Evolutionary conservation across 2,113 vertebrate species (phyloP).

Genomic region (Pollachius pollachius): DNA sequence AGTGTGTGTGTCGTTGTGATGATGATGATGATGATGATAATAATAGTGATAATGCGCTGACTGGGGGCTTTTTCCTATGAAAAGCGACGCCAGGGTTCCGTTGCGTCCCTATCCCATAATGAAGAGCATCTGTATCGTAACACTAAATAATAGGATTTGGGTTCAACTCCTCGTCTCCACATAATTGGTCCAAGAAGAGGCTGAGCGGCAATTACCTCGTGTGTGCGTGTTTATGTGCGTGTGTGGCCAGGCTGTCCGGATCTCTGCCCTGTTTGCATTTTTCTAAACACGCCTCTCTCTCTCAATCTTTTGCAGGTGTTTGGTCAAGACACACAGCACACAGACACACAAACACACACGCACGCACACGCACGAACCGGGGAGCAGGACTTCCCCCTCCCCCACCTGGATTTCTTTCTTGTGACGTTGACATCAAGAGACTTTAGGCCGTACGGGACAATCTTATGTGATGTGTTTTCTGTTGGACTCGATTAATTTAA

Average conservation of each 20-base stretch:
- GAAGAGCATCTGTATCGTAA: slow-evolving; percentile 68
- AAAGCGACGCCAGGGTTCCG: slow-evolving; percentile 51
- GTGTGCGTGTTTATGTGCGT: neutral
- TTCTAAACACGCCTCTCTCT: slow-evolving; percentile 90
- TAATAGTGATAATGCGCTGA: slow-evolving; percentile 21
- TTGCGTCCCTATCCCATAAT: slow-evolving; percentile 63
- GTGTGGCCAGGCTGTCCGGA: slow-evolving; percentile 89
- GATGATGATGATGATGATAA: no score
- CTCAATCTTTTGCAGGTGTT: slow-evolving; percentile 98
- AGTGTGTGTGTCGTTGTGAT: slow-evolving; percentile 17
- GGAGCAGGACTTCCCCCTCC: slow-evolving; percentile 72
- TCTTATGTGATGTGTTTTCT: slow-evolving; percentile 81
- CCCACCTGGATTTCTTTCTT: slow-evolving; percentile 73
- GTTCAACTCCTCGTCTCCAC: slow-evolving; percentile 71
- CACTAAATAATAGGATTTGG: slow-evolving; percentile 71
- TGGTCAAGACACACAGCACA: slow-evolving; percentile 76
- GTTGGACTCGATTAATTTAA: slow-evolving; percentile 92
- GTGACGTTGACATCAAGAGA: slow-evolving; percentile 75
- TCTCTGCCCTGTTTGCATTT: slow-evolving; percentile 90
- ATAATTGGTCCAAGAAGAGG: slow-evolving; percentile 83
- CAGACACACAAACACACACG: slow-evolving; percentile 33
- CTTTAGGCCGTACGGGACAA: slow-evolving; percentile 77
- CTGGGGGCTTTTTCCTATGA: slow-evolving; percentile 35
- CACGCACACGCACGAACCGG: slow-evolving; percentile 66
- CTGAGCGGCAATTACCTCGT: slow-evolving; percentile 67